Conservation (phyloP, 2,113 vertebrate species). For the Clarias macrocephalus region DNA sequence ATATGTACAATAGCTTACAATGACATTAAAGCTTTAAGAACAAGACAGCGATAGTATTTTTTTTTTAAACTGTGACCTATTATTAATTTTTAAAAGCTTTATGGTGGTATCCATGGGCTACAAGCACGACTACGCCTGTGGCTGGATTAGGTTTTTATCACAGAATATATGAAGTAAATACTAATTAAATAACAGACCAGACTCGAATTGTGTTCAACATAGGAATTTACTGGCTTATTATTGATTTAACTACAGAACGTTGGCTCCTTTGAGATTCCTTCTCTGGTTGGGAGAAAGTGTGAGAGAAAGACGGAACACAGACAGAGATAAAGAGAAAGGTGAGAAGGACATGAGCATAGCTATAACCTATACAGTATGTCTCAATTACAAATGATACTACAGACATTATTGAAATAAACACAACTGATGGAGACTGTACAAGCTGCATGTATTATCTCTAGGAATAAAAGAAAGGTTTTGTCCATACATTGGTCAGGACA, state of each 20-base stretch:
- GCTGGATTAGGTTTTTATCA: neutral
- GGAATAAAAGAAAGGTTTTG: too few relatives aligned
- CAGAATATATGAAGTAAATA: neutral
- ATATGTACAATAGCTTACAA: neutral
- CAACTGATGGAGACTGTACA: neutral
- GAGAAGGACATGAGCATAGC: neutral
- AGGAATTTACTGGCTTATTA: slow-evolving; percentile 18
- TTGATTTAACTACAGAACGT: slow-evolving; percentile 31
- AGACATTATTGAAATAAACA: neutral
- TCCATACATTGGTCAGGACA: too few relatives aligned
- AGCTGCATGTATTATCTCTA: too few relatives aligned
- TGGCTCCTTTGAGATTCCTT: slow-evolving; percentile 54
- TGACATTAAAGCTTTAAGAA: neutral
- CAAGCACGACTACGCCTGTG: neutral
- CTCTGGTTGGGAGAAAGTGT: slow-evolving; percentile 49
- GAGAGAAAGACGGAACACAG: slow-evolving; percentile 30
- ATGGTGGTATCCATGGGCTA: neutral
- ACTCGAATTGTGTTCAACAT: neutral
- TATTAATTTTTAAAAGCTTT: neutral
- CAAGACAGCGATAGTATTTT: neutral
- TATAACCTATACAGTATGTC: neutral
- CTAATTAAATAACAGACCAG: slow-evolving; percentile 15
- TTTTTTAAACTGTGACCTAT: neutral
- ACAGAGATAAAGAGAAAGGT: neutral
- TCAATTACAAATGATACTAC: neutral